Evolutionary conservation across 2,113 vertebrate species (phyloP), one percentile per base, ranked within the genome.

Genomic region (Gymnorhina tibicen): DNA sequence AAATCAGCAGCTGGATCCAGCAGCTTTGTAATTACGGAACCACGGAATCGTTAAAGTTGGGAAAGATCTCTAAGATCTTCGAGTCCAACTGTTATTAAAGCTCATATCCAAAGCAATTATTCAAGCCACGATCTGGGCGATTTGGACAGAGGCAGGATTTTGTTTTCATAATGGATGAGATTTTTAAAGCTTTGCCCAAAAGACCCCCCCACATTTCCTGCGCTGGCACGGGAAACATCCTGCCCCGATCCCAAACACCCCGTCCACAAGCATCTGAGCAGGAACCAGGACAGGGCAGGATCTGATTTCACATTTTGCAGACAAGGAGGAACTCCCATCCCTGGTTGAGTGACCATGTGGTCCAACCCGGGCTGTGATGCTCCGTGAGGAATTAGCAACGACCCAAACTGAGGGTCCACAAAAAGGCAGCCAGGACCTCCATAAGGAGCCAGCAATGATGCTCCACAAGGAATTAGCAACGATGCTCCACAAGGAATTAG

Each of bases 321-420:
- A 15, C 59, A 56, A 50, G 64, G 30, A 85, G 70, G 35, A 82
- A 24, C 32, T 17, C 41, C 18, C 19, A 41, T 4, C 23, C n/a
- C 37, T 5, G 0, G 20, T 10, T 41, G 4, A 7, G 32, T 44
- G 37, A 44, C 59, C 0, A 0, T 9, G 41, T 53, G 41, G 5
- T 17, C 84, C 11, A 8, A 41, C 41, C 19, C 1, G 4, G 37
- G 37, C 37, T 60, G 7, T 0, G 2, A n/a, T 17, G 26, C 59
- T 35, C 30, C 22, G 0, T 1, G 32, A 55, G 87, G 30, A 83
- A 62, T 62, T 5, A 53, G 14, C 78, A 27, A 16, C 1, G 13
- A 53, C 16, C 53, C 78, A n/a, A 53, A 67, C 8, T 20, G 44
- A 73, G 27, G 14, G 10, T 33, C 39, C 69, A 21, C 0, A 41